Conservation (phyloP, 2,113 vertebrate species). For the Leucoraja erinaceus region DNA sequence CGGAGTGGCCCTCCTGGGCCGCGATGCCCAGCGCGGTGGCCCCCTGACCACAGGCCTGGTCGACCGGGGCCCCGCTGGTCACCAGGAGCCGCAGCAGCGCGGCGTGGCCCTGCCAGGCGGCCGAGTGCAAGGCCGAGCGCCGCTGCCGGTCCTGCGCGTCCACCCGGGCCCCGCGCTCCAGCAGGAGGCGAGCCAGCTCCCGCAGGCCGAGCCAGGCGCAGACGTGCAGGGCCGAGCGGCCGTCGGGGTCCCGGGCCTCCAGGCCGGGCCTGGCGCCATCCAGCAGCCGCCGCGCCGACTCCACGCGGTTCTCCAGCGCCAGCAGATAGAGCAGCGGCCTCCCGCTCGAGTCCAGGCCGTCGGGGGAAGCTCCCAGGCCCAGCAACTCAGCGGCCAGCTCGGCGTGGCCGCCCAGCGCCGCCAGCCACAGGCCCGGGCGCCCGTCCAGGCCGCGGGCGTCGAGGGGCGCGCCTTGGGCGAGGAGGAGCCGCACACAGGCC, state of each 20-base stretch:
- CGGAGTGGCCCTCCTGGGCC: constrained; percentile 61
- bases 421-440: constrained; percentile 58
- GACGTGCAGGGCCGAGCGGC: constrained; percentile 64
- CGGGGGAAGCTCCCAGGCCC: constrained; percentile 59
- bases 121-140: constrained; percentile 62
- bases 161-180: constrained; percentile 58
- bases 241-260: constrained; percentile 62
- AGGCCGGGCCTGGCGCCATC: constrained; percentile 52
- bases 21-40: constrained; percentile 67
- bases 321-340: constrained; percentile 67
- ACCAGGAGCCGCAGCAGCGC: constrained; percentile 53
- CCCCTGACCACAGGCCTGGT: constrained; percentile 58
- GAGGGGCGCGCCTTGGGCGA: constrained; percentile 60
- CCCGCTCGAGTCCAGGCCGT: constrained; percentile 62
- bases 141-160: constrained; percentile 60
- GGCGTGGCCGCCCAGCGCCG: constrained; percentile 56
- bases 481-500: constrained; percentile 54
- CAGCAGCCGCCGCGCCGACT: constrained; percentile 58
- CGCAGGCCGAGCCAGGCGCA: constrained; percentile 62
- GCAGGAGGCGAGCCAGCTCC: constrained; percentile 54
- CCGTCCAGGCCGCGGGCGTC: constrained; percentile 63
- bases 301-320: constrained; percentile 55
- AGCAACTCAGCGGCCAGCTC: constrained; percentile 61
- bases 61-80: constrained; percentile 47
- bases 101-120: constrained; percentile 63